Evolutionary conservation across 2,888 invertebrate genomes (phyloP).

Genomic region (Cyaniris semiargus): DNA sequence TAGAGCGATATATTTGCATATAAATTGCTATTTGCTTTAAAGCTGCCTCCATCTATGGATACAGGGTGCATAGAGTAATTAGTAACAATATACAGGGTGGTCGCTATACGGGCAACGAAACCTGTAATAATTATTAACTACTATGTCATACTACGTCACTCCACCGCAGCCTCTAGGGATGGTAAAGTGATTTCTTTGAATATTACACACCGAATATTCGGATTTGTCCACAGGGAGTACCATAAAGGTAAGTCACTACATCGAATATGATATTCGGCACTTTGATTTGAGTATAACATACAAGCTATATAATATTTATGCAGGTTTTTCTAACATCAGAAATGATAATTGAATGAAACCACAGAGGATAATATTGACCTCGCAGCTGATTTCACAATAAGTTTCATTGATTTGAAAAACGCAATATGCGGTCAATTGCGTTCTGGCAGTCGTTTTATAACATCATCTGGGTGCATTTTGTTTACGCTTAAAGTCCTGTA

Average conservation of each 20-base stretch:
- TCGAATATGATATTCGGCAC: background rate
- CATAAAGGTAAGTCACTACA: background rate
- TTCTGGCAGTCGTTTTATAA: too few relatives aligned
- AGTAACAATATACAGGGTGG: constrained; percentile 9
- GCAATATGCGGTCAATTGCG: too few relatives aligned
- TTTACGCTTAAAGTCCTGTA: too few relatives aligned
- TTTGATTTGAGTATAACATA: background rate
- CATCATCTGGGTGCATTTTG: too few relatives aligned
- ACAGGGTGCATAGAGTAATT: background rate
- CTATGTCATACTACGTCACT: background rate
- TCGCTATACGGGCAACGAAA: background rate
- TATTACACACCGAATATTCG: background rate
- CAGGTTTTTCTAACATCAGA: too few relatives aligned
- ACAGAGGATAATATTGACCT: too few relatives aligned
- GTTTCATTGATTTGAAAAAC: too few relatives aligned
- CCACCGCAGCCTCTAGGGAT: background rate
- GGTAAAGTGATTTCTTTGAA: background rate
- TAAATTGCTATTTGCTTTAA: constrained; percentile 29
- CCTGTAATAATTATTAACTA: too few relatives aligned
- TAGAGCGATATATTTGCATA: constrained; percentile 14
- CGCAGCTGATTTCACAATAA: too few relatives aligned
- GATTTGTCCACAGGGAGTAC: background rate
- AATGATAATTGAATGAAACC: too few relatives aligned
- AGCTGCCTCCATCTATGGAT: background rate
- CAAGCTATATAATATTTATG: too few relatives aligned